These are phyloP conservation scores for Gorsachius magnificus DNA, from an alignment of 2,797 vertebrate species.

Conservation along the genomic window DNA sequence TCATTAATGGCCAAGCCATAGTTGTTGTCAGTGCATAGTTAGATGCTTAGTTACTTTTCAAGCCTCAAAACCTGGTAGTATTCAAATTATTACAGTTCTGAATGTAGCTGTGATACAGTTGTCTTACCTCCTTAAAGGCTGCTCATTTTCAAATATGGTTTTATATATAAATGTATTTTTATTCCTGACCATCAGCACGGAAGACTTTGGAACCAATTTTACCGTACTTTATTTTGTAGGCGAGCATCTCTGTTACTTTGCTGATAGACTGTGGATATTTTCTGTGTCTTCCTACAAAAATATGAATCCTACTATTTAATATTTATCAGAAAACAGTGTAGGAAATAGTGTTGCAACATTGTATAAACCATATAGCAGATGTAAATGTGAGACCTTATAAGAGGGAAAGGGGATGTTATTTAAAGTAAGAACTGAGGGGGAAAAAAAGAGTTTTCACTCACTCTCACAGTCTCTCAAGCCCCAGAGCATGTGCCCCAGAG, in stretches of 20 bases:
- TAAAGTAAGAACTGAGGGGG: neutral
- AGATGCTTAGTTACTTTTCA: neutral
- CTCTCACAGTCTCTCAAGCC: neutral
- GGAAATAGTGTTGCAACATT: neutral
- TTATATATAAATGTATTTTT: neutral
- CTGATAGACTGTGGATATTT: neutral
- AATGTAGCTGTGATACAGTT: neutral
- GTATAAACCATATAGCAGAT: neutral
- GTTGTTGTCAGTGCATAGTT: neutral
- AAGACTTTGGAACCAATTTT: neutral
- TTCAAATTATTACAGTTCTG: neutral
- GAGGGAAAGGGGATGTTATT: neutral
- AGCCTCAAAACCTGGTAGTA: neutral
- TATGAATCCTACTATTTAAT: neutral
- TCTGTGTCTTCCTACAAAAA: neutral
- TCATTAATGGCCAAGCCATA: neutral
- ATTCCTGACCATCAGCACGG: neutral
- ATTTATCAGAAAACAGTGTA: neutral
- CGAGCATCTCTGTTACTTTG: accelerated
- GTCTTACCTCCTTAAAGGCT: neutral
- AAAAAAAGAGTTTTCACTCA: neutral
- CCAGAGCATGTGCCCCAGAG: accelerated
- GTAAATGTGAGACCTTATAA: neutral
- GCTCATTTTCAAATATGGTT: neutral
- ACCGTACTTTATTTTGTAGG: neutral